These are phyloP conservation scores for Brachirus orientalis DNA, from an alignment of 2,113 vertebrate genomes.

Conservation along the genomic window DNA sequence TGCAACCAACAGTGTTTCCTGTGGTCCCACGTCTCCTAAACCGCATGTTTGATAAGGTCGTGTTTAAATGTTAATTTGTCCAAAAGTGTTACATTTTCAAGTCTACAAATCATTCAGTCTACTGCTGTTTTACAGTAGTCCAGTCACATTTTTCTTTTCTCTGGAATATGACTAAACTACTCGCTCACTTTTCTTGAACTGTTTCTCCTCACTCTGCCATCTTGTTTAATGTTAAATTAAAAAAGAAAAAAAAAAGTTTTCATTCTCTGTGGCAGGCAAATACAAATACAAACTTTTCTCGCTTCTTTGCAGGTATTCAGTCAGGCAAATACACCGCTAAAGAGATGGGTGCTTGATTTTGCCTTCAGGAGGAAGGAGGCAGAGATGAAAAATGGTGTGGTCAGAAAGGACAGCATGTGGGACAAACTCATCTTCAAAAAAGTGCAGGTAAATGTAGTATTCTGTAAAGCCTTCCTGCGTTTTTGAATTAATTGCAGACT, in stretches of 20 bases:
- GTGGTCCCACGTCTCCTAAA: slow-evolving; percentile 96
- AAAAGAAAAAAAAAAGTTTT: too few species aligned
- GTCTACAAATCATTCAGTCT: too few species aligned
- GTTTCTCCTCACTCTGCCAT: background rate
- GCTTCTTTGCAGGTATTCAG: slow-evolving; percentile 86
- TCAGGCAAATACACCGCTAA: slow-evolving; percentile 92
- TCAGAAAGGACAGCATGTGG: slow-evolving; percentile 95
- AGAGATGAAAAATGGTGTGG: slow-evolving; percentile 90
- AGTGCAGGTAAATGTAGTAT: slow-evolving; percentile 87
- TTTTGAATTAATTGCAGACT: background rate
- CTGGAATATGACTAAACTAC: too few species aligned
- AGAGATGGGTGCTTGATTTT: slow-evolving; percentile 93
- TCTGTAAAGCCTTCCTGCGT: too few species aligned
- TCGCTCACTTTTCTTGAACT: background rate
- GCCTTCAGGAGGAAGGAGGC: slow-evolving; percentile 94
- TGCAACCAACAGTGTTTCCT: slow-evolving; percentile 94
- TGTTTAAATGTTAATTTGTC: background rate
- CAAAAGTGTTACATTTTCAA: too few species aligned
- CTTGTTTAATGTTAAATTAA: background rate
- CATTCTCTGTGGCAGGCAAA: background rate
- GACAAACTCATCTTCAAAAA: slow-evolving; percentile 96
- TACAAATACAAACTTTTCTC: background rate
- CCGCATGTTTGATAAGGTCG: slow-evolving; percentile 97
- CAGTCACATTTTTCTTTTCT: too few species aligned
- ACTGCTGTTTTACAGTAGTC: too few species aligned